Evolutionary conservation across 2,113 vertebrate species (phyloP).

Genomic region (Callaeas wilsoni): DNA sequence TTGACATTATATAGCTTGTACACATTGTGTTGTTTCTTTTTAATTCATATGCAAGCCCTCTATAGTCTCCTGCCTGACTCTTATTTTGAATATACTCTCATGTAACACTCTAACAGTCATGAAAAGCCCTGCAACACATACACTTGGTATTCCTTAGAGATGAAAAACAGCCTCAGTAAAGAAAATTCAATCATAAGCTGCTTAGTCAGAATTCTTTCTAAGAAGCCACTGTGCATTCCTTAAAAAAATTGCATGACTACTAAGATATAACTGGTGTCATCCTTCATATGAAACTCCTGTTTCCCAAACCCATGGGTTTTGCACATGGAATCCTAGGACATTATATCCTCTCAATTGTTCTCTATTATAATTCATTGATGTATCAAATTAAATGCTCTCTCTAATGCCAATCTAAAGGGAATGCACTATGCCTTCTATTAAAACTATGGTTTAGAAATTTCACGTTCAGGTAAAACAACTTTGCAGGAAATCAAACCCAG

Average conservation of each 20-base stretch:
- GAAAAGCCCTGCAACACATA: not conserved
- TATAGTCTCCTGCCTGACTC: not conserved
- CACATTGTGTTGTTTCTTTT: not conserved
- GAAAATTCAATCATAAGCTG: slow-evolving; percentile 1
- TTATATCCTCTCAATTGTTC: not conserved
- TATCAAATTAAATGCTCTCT: not conserved
- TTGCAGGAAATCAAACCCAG: not conserved
- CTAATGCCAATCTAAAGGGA: not conserved
- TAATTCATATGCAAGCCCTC: not conserved
- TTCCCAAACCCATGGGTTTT: not conserved
- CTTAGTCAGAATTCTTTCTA: slow-evolving; percentile 22
- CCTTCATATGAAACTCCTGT: not conserved
- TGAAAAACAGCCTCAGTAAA: slow-evolving; percentile 5
- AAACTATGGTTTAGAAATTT: not conserved
- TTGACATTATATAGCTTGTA: not conserved
- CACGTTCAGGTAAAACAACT: not conserved
- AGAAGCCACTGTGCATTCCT: not conserved
- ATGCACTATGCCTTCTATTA: not conserved
- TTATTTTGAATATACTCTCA: slow-evolving; percentile 30
- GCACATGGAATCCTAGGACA: not conserved
- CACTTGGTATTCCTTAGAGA: not conserved
- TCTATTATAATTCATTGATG: not conserved
- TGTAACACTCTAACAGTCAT: not conserved
- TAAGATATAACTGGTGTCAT: not conserved
- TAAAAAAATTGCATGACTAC: not conserved